phyloP scores from a whole-genome alignment of 53 echinoderm and acorn worm species.

The Hippasteria phrygiana region DNA sequence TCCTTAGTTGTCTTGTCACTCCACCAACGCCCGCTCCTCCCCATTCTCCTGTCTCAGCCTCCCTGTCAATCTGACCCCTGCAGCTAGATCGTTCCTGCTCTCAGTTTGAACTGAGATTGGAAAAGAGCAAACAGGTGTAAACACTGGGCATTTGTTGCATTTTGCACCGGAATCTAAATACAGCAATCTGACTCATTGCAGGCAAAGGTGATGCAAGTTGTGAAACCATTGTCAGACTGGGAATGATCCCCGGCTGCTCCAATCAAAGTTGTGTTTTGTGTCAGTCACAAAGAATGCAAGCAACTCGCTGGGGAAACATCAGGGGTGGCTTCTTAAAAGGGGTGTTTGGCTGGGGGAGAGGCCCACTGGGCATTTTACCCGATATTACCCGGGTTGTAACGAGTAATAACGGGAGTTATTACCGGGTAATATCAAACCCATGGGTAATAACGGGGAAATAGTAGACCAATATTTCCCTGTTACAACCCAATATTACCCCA shows the following conservation, averaged over 20 bases:
- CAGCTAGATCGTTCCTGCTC: too few species aligned
- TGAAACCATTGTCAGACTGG: conserved; percentile 28
- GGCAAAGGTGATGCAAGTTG: not conserved
- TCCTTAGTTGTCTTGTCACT: too few species aligned
- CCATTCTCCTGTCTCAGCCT: too few species aligned
- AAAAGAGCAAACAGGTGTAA: not conserved
- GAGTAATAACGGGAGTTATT: too few species aligned
- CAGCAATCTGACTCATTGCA: conserved; percentile 14
- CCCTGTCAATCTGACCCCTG: too few species aligned
- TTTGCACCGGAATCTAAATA: not conserved
- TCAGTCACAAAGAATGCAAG: conserved; percentile 29
- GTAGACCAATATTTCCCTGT: too few species aligned
- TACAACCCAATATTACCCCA: too few species aligned
- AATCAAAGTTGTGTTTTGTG: conserved; percentile 18
- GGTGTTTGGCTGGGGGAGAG: not conserved
- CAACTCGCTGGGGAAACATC: not conserved
- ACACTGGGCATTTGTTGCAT: not conserved
- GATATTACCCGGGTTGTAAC: too few species aligned
- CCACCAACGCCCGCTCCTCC: too few species aligned
- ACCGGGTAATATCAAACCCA: too few species aligned
- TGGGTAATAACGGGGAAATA: too few species aligned
- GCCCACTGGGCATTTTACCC: not conserved
- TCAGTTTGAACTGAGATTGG: not conserved
- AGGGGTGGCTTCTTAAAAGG: not conserved
- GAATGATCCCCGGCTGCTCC: not conserved